A percentile compares a stretch with the other conserved stretches of the same genome.
These are phyloP conservation scores for Clavelina lepadiformis DNA, from an alignment of 23 tunicate species.

Conservation along the genomic window DNA sequence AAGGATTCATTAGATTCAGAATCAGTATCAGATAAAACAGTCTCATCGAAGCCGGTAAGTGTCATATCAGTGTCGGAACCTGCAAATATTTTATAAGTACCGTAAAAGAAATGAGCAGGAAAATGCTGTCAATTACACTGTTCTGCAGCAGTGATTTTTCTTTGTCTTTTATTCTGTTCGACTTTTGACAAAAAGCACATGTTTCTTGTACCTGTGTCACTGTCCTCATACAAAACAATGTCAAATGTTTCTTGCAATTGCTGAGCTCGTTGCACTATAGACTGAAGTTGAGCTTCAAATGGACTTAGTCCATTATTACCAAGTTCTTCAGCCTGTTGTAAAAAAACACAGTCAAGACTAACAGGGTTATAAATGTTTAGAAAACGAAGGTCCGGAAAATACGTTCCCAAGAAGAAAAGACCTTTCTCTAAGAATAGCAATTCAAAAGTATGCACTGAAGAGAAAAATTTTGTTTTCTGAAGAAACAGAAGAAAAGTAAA, in stretches of 20 bases:
- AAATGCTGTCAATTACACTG: no score
- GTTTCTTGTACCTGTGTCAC: constrained; percentile 37
- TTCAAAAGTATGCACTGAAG: no score
- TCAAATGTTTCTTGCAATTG: constrained; percentile 56
- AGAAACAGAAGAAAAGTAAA: no score
- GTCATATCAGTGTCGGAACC: constrained; percentile 88
- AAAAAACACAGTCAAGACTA: no score
- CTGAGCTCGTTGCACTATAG: constrained; percentile 39
- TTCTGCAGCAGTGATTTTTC: no score
- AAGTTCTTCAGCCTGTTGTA: no score
- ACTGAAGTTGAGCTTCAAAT: constrained; percentile 43
- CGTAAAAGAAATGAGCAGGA: no score
- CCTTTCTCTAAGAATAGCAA: no score
- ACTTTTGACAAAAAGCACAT: not conserved
- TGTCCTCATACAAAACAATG: constrained; percentile 51
- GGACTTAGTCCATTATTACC: not conserved
- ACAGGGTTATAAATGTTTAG: no score
- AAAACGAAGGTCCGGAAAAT: no score
- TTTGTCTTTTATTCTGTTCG: not conserved
- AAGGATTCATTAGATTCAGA: constrained; percentile 61
- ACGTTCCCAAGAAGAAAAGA: no score
- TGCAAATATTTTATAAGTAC: constrained; percentile 6
- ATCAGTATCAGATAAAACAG: constrained; percentile 13
- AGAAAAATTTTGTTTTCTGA: no score
- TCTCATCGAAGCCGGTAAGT: constrained; percentile 50